Evolutionary conservation across 2,113 vertebrate species (phyloP).

Genomic region (Bubo bubo): DNA sequence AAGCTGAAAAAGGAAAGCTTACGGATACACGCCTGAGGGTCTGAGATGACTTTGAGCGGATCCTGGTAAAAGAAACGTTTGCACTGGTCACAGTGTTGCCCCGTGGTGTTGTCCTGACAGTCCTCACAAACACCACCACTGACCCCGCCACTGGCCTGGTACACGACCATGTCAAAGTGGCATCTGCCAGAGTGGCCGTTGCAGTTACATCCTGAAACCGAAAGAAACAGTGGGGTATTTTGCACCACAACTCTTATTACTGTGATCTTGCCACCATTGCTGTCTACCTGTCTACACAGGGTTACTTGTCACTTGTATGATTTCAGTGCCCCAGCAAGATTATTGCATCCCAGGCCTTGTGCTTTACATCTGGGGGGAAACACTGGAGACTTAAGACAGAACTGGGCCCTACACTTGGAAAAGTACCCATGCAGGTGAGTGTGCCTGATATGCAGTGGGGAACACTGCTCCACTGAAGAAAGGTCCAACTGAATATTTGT

Average conservation of each 20-base stretch:
- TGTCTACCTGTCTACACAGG: neutral
- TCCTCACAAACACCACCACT: constrained; percentile 86
- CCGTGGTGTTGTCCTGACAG: constrained; percentile 81
- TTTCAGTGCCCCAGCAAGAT: neutral
- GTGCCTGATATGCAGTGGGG: neutral
- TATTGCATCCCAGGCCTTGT: neutral
- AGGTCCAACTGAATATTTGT: neutral
- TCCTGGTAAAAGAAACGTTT: constrained; percentile 79
- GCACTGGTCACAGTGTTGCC: constrained; percentile 84
- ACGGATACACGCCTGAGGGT: constrained; percentile 79
- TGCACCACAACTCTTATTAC: neutral
- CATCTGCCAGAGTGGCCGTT: constrained; percentile 84
- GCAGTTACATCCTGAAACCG: constrained; percentile 82
- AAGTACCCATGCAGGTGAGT: neutral
- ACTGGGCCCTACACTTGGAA: neutral
- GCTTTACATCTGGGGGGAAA: neutral
- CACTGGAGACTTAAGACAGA: neutral
- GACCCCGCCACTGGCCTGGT: constrained; percentile 61
- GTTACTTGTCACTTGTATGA: neutral
- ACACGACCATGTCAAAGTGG: constrained; percentile 78
- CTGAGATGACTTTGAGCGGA: constrained; percentile 68
- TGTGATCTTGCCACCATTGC: neutral
- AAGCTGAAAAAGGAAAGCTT: constrained; percentile 18
- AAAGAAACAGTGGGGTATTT: neutral
- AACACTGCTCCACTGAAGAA: neutral